Evolutionary conservation across 2,113 vertebrate species (phyloP), one percentile per base, ranked within the genome.

Genomic region (Apteryx mantelli): DNA sequence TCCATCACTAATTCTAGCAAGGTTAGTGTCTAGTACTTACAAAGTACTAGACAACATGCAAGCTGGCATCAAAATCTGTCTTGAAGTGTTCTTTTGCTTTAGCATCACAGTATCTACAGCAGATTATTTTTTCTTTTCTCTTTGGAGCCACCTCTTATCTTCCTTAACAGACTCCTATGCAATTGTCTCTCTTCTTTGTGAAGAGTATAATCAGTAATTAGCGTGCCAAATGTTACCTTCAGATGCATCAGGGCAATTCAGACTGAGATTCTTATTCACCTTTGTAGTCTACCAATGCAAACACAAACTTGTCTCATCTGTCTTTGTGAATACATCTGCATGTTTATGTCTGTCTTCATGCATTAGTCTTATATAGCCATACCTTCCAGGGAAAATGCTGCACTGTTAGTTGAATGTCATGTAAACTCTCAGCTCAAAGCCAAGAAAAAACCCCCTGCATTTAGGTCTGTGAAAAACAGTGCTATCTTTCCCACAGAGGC

Each of bases 341-440:
- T 46, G 26, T 70, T 87, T 55, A 40, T 32, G n/a, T 86, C 58
- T 74, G 89, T 68, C 94, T 95, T 65, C 79, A 34, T 55, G 25
- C 58, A 71, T 94, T 83, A 89, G 55, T n/a, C 75, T 95, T 36
- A 76, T 1, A 53, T 2, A 82, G 70, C 48, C 44, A 68, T 83
- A 88, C 46, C 87, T 97, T 80, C 89, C 78, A 88, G 78, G 75
- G 44, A 93, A 96, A 95, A 5, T 50, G 69, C 66, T 44, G 42
- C 28, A 44, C 78, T 91, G 82, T 81, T 84, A 95, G 17, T 2
- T 88, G 63, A 89, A 88, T 75, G 87, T 78, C 91, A 93, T 9
- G 26, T 21, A 75, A 75, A 16, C 24, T 85, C 63, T 80, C 78
- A 63, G 48, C 85, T 86, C 73, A 89, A 78, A 91, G 56, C 10